Base-by-base conservation (phyloP, 2,797 vertebrate genomes). In the Phoeniculus purpureus region DNA sequence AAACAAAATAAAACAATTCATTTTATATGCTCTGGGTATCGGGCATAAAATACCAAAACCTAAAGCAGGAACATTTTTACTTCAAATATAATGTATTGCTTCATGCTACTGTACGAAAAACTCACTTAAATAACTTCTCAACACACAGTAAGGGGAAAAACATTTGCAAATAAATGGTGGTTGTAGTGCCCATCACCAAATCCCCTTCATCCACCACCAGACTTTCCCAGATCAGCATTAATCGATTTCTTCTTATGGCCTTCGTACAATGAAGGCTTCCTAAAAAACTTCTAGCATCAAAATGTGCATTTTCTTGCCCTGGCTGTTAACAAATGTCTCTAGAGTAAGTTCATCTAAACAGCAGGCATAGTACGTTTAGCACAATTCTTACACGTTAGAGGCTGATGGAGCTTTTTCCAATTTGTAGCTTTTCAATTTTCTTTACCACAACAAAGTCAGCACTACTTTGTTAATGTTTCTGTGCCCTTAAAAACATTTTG, bases 1-100 rank as follows among this genome's bases (percentile, higher is more conserved):
- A 95, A 96, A 92, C 75, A 96, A 96, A 92, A 91, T 79, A 86
- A 73, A 95, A 58, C 43, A 71, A 67, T 48, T 76, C 12, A 61
- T 80, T 90, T 82, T 60, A 56, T 58, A 75, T 89, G 34, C 31
- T 61, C 11, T 23, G 84, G 23, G 43, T 59, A 82, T 86, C 56
- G 84, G 58, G 43, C 40, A 89, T 40, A 80, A 84, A 92, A 62
- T 87, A 70, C 21, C 29, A 82, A 93, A 94, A 78, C 12, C 18
- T 58, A 62, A 87, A 82, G 27, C 6, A 82, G 65, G 26, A 85
- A 81, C 4, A 85, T 45, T 93, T 87, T 73, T 62, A 54, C 37
- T 27, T 61, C 52, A 85, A 85, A 78, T 61, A 55, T 6, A 77
- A 74, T 15, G 22, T 21, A 81, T 21, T 70, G 11, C 40, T 75